Evolutionary conservation across 2,113 vertebrate genomes (phyloP).

Genomic region (Rutilus rutilus): DNA sequence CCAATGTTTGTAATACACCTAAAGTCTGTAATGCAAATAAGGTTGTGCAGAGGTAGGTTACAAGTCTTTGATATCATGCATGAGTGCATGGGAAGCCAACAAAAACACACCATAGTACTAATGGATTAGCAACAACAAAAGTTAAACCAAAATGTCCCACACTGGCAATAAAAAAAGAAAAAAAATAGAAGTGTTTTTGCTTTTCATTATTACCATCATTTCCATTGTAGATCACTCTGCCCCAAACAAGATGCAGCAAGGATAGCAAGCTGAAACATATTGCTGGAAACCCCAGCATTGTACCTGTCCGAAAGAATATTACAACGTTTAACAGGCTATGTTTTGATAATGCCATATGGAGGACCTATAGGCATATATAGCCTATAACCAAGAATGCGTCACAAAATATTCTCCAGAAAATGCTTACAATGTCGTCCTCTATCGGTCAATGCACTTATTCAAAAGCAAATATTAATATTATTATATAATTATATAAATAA

Average conservation of each 20-base stretch:
- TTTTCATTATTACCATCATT: conserved; percentile 58
- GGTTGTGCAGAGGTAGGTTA: neutral
- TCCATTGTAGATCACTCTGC: conserved; percentile 52
- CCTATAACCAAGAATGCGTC: neutral
- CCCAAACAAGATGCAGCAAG: conserved; percentile 59
- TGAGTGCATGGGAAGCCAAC: neutral
- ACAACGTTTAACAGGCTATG: neutral
- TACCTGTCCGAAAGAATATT: conserved; percentile 17
- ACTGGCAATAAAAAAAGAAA: neutral
- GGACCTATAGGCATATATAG: no score
- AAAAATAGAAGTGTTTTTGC: neutral
- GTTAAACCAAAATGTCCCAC: neutral
- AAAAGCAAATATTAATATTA: neutral
- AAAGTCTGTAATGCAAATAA: neutral
- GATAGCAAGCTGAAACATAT: conserved; percentile 55
- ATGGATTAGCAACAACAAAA: neutral
- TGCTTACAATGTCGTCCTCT: conserved; percentile 38
- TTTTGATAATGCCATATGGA: neutral
- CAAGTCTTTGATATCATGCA: neutral
- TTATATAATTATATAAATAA: no score
- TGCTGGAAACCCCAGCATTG: conserved; percentile 50
- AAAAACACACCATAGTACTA: neutral
- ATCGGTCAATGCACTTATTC: neutral
- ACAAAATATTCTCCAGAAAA: neutral
- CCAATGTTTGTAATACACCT: neutral